phyloP scores from a whole-genome alignment of 2,113 vertebrate species.

The Pseudorhombus dupliciocellatus region DNA sequence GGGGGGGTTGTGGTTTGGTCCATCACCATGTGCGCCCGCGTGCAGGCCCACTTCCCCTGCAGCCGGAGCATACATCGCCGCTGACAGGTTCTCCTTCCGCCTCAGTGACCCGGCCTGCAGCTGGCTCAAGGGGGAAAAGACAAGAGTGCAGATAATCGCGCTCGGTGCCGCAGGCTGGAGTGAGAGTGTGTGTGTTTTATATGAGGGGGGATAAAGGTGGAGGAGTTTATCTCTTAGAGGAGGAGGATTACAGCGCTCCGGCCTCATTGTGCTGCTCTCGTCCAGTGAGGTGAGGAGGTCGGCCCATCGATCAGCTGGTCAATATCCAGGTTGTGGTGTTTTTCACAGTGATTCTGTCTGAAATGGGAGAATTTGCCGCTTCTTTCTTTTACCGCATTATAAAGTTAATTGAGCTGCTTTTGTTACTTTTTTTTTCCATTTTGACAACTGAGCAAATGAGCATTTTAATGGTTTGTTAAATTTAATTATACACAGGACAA shows the following conservation, averaged over 20 bases:
- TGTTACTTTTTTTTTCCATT: no score
- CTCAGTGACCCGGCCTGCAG: constrained; percentile 52
- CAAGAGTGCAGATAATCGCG: constrained; percentile 50
- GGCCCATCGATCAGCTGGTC: background rate
- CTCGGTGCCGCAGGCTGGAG: constrained; percentile 32
- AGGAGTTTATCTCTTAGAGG: constrained; percentile 22
- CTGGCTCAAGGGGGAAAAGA: constrained; percentile 27
- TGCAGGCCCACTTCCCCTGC: constrained; percentile 24
- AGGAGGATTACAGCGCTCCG: background rate
- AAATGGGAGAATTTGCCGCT: background rate
- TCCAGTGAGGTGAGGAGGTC: background rate
- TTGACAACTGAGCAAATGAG: no score
- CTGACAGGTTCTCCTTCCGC: constrained; percentile 62
- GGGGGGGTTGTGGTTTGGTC: background rate
- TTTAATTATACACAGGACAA: no score
- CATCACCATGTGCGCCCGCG: constrained; percentile 32
- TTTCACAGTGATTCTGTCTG: background rate
- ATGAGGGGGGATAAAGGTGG: constrained; percentile 16
- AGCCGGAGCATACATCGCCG: constrained; percentile 46
- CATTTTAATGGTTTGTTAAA: no score
- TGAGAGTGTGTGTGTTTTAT: constrained; percentile 41
- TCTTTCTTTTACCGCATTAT: background rate
- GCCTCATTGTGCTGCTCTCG: background rate
- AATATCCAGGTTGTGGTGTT: background rate
- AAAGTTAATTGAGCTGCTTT: background rate